Conservation (phyloP, 2,113 vertebrate species). For the Callipepla californica region DNA sequence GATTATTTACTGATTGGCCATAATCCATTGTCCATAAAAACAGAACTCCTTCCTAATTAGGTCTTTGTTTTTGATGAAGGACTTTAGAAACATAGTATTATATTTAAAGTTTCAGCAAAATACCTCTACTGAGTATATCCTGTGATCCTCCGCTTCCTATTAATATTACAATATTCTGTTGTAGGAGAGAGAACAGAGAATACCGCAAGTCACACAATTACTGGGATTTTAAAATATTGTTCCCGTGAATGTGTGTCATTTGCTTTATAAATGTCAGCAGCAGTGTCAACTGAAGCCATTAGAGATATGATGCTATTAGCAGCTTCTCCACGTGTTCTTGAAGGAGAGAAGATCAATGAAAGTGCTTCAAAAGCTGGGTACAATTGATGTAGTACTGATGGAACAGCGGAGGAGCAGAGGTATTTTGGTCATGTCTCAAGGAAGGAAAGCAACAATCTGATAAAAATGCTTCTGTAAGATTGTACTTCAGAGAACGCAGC, state of each 20-base stretch:
- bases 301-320: conserved; percentile 27
- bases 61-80: not conserved
- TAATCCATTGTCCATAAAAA: not conserved
- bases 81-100: not conserved
- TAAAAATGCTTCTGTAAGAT: not conserved
- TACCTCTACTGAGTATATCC: not conserved
- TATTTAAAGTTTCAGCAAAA: not conserved
- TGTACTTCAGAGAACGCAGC: conserved; percentile 15
- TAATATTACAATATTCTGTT: not conserved
- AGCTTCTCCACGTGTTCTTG: conserved; percentile 21
- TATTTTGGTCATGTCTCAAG: not conserved
- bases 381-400: conserved; percentile 8
- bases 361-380: conserved; percentile 41
- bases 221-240: not conserved
- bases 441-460: conserved; percentile 1
- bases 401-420: not conserved
- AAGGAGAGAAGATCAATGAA: conserved; percentile 25
- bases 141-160: not conserved
- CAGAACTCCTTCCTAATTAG: not conserved
- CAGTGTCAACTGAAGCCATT: not conserved
- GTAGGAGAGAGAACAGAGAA: not conserved
- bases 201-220: not conserved
- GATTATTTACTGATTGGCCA: not conserved
- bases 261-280: not conserved
- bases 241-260: not conserved